Percentiles rank a stretch among this genome's conserved stretches.
Conservation (phyloP, 2,113 vertebrate genomes). For the Tachysurus fulvidraco region DNA sequence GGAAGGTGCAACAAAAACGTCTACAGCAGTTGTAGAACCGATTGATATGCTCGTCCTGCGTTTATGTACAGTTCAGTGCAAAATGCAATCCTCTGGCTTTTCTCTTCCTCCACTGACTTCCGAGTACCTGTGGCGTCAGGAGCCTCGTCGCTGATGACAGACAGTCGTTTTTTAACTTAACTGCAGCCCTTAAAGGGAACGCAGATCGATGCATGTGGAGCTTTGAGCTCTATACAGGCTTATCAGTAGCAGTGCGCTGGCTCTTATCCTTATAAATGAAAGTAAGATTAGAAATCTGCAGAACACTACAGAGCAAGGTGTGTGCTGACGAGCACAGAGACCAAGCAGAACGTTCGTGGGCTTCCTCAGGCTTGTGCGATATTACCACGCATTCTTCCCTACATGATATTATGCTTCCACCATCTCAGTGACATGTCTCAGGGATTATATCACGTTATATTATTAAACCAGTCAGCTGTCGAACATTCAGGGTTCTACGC, state of each 20-base stretch:
- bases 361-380: slow-evolving; percentile 17
- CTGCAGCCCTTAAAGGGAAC: slow-evolving; percentile 28
- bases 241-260: slow-evolving; percentile 8
- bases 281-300: background rate
- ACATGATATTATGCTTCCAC: background rate
- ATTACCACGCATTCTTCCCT: background rate
- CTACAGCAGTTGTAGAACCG: background rate
- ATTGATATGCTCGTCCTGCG: background rate
- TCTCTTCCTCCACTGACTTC: slow-evolving; percentile 9
- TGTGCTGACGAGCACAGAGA: slow-evolving; percentile 2
- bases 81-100: background rate
- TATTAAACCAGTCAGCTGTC: background rate
- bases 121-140: slow-evolving; percentile 12
- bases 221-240: background rate
- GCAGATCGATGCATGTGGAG: background rate
- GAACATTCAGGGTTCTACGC: background rate
- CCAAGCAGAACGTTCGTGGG: slow-evolving; percentile 56
- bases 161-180: background rate
- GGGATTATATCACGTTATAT: background rate
- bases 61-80: slow-evolving; percentile 20
- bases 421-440: background rate
- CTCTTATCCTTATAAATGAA: slow-evolving; percentile 6
- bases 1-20: background rate
- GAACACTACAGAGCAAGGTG: background rate
- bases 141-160: background rate